These are phyloP conservation scores for Hypotaenidia philippensis DNA, from an alignment of 2,797 vertebrate genomes.

Conservation along the genomic window DNA sequence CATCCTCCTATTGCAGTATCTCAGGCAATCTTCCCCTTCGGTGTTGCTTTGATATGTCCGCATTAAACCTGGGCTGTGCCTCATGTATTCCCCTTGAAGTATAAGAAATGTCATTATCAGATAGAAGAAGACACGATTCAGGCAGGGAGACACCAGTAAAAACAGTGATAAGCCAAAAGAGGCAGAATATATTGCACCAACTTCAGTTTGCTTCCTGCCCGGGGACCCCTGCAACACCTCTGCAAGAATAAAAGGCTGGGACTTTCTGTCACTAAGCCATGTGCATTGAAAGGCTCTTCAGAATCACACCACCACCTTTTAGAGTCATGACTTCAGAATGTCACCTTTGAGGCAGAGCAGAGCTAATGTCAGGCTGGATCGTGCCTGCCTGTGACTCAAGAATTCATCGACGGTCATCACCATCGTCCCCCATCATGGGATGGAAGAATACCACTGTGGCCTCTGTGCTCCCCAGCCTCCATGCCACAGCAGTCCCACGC, in stretches of 20 bases:
- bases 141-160: neutral
- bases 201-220: neutral
- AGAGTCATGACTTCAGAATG: neutral
- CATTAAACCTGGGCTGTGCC: neutral
- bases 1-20: neutral
- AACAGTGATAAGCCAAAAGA: neutral
- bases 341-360: neutral
- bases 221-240: neutral
- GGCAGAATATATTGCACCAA: neutral
- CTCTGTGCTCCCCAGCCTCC: neutral
- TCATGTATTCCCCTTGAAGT: neutral
- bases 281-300: neutral
- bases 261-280: neutral
- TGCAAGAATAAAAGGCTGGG: neutral
- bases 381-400: rapidly evolving
- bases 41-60: neutral
- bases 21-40: neutral
- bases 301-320: neutral
- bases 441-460: neutral
- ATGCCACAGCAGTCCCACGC: rapidly evolving
- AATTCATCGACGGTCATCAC: neutral
- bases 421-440: neutral
- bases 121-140: neutral
- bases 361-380: neutral
- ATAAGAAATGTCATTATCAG: neutral